Base-by-base conservation (phyloP, 2,888 invertebrate genomes). In the Linnaemya vulpina region DNA sequence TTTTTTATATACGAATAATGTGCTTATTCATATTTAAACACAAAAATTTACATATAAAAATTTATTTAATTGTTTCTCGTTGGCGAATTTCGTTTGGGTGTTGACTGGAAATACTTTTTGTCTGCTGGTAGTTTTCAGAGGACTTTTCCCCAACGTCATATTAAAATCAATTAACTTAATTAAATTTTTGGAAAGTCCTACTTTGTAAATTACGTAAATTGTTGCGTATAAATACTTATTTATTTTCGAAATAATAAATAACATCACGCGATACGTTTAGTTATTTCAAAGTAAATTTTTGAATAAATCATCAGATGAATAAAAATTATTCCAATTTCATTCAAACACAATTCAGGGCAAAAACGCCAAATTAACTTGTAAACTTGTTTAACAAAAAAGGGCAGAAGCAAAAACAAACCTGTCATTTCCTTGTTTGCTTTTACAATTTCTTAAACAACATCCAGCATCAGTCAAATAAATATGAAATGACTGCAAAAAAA, bases 351-450 rank as follows among this genome's bases (percentile, higher is more conserved):
- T 75, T 35, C 25, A 40, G 22, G 15, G 0, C 51, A 77, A 75
- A 30, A 65, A 43, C 3, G 15, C 40, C 17, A 17, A n/a, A 65
- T 15, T 60, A 80, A 43, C 60, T 76, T 76, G 30, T 76, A 58
- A 76, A 79, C 75, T 71, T 79, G 75, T 60, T 70, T 63, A 13
- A n/a, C 22, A 58, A 30, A 25, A 70, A 43, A 35, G n/a, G 20
- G 1, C 68, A 70, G 40, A 43, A 46, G 20, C 55, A 38, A 58
- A 20, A 68, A 35, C 30, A 25, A 49, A n/a, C 60, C 65, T 76
- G 65, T 71, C 58, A 58, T 67, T 76, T 70, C 65, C 62, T 83
- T 75, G 70, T 65, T 68, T 70, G 46, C 40, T 58, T 35, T 11
- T 46, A 17, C 58, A 58, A n/a, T 22, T 25, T 60, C 58, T 5